Conservation (phyloP, 2,113 vertebrate species). For the Arizona elegans region DNA sequence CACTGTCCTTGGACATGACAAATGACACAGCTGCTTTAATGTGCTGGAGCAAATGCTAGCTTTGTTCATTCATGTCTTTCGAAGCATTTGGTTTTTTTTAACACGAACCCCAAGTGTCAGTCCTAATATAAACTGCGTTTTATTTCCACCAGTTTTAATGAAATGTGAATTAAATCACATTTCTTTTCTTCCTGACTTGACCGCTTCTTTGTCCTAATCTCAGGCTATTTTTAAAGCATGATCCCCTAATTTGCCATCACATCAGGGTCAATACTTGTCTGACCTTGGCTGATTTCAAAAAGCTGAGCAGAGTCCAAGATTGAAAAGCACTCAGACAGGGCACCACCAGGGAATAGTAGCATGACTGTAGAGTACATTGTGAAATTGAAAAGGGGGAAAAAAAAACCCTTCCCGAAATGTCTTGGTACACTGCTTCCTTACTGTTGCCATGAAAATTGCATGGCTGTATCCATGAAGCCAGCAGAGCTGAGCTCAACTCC, state of each 20-base stretch:
- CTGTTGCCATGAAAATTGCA: neutral
- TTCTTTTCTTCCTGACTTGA: neutral
- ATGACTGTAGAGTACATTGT: neutral
- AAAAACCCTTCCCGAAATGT: neutral
- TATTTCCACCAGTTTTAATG: neutral
- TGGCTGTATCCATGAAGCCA: neutral
- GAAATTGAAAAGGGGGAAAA: neutral
- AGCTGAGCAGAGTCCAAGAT: neutral
- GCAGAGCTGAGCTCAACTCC: neutral
- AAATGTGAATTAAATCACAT: neutral
- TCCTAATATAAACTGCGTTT: neutral
- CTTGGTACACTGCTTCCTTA: neutral
- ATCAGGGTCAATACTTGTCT: neutral
- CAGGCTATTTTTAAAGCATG: neutral
- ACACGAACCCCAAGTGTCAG: neutral
- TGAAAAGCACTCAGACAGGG: neutral
- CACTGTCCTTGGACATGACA: neutral
- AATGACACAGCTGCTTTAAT: neutral
- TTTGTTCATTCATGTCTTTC: neutral
- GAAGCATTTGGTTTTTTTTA: neutral
- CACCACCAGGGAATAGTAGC: neutral
- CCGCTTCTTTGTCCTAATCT: neutral
- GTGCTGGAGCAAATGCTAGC: neutral
- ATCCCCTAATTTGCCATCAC: neutral
- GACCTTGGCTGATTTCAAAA: neutral